These are phyloP conservation scores for Microchirus variegatus DNA, from an alignment of 2,797 vertebrate species.

Conservation along the genomic window DNA sequence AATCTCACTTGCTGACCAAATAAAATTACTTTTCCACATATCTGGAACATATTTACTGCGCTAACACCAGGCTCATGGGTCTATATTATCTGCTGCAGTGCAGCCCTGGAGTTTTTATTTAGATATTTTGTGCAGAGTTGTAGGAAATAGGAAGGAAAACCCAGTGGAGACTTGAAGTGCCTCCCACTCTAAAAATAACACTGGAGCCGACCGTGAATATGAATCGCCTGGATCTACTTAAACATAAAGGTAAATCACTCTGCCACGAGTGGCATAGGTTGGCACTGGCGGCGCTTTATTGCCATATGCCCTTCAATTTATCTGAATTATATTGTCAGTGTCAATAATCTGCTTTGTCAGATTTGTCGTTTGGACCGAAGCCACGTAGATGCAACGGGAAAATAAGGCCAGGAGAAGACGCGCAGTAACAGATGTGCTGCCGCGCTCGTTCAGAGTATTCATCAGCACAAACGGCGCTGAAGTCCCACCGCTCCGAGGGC, in stretches of 20 bases:
- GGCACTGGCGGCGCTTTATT: background rate
- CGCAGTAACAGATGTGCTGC: background rate
- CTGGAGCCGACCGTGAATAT: slow-evolving; percentile 16
- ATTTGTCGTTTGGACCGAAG: background rate
- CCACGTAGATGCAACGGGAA: background rate
- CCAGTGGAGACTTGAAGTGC: slow-evolving; percentile 3
- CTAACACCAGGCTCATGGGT: slow-evolving; percentile 3
- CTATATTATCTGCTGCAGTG: slow-evolving; percentile 23
- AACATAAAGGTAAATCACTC: background rate
- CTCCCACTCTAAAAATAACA: slow-evolving; percentile 21
- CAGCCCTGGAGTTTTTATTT: slow-evolving; percentile 8
- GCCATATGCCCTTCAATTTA: background rate
- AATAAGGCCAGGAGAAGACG: background rate
- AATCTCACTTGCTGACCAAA: slow-evolving; percentile 14
- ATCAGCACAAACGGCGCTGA: no score
- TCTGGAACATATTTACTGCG: slow-evolving; percentile 13
- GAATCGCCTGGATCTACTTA: slow-evolving; percentile 17
- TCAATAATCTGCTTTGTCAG: background rate
- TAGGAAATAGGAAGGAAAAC: slow-evolving; percentile 5
- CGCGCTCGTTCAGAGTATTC: background rate
- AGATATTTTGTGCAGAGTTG: background rate
- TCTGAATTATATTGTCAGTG: background rate
- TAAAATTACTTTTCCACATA: slow-evolving; percentile 15
- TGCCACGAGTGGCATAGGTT: background rate
- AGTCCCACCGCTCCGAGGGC: no score